These are phyloP conservation scores for Megalops atlanticus DNA, from an alignment of 2,113 vertebrate genomes.

Conservation along the genomic window DNA sequence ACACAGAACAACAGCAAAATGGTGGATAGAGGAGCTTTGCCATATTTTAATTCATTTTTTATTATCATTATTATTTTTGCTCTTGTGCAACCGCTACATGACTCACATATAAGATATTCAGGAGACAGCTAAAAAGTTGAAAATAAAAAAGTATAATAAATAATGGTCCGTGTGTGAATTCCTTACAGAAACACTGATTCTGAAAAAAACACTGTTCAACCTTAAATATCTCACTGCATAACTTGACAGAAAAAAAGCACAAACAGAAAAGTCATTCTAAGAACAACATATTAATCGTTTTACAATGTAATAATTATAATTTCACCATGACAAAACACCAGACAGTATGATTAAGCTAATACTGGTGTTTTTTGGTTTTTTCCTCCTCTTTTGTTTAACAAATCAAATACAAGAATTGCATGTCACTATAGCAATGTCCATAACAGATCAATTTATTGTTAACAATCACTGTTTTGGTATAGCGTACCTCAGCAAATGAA, in stretches of 20 bases:
- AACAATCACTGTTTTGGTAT: constrained; percentile 92
- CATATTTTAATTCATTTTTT: constrained; percentile 57
- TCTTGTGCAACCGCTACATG: constrained; percentile 87
- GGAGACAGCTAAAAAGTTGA: constrained; percentile 78
- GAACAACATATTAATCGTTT: constrained; percentile 68
- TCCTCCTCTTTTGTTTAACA: constrained; percentile 71
- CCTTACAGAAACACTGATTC: constrained; percentile 54
- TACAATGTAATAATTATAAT: constrained; percentile 82
- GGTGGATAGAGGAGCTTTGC: constrained; percentile 72
- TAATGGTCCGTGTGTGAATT: constrained; percentile 81
- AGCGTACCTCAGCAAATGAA: constrained; percentile 86
- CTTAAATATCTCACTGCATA: constrained; percentile 85
- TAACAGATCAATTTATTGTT: constrained; percentile 94
- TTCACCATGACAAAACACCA: constrained; percentile 85
- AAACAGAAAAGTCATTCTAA: constrained; percentile 76
- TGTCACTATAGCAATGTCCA: constrained; percentile 91
- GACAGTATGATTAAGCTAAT: constrained; percentile 85
- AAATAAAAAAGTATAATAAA: constrained; percentile 39
- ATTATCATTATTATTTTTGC: constrained; percentile 68
- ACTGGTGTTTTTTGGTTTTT: constrained; percentile 76
- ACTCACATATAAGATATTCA: constrained; percentile 91
- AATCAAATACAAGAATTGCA: constrained; percentile 84
- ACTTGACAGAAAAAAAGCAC: constrained; percentile 81
- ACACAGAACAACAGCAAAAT: constrained; percentile 39
- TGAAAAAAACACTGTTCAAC: constrained; percentile 74